phyloP scores from a whole-genome alignment of 2,113 vertebrate genomes.

The Camelus dromedarius region DNA sequence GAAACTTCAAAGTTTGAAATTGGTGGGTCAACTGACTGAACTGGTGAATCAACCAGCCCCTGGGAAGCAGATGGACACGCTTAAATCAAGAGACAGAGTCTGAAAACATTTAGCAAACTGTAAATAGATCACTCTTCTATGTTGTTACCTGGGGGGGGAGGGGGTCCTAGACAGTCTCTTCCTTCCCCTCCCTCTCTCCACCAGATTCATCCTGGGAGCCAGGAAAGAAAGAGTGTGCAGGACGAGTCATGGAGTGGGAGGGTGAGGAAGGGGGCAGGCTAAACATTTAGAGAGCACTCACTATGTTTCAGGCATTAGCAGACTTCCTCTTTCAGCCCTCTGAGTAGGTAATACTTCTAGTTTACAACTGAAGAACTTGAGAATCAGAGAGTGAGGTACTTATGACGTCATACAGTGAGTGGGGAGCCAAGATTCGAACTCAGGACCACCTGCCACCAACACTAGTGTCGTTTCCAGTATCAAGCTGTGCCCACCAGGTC shows the following conservation, averaged over 20 bases:
- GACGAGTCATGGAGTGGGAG: accelerated
- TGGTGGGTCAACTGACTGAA: neutral
- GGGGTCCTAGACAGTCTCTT: neutral
- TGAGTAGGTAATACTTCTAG: neutral
- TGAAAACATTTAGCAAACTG: neutral
- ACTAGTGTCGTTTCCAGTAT: accelerated
- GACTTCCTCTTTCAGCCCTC: neutral
- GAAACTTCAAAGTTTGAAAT: neutral
- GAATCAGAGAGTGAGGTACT: neutral
- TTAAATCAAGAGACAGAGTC: neutral
- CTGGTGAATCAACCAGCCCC: neutral
- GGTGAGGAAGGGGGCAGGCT: neutral
- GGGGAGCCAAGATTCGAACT: neutral
- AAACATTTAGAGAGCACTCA: neutral
- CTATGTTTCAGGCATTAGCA: neutral
- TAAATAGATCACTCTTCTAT: neutral
- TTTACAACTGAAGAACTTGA: neutral
- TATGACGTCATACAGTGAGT: neutral
- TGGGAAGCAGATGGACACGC: neutral
- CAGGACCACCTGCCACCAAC: neutral
- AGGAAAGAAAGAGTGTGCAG: neutral
- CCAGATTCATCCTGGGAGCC: neutral
- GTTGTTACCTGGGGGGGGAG: too few species aligned
- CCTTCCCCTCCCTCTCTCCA: neutral
- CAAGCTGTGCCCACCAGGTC: neutral